phyloP scores from a whole-genome alignment of 2,888 invertebrate species.

The Monochamus alternatus region DNA sequence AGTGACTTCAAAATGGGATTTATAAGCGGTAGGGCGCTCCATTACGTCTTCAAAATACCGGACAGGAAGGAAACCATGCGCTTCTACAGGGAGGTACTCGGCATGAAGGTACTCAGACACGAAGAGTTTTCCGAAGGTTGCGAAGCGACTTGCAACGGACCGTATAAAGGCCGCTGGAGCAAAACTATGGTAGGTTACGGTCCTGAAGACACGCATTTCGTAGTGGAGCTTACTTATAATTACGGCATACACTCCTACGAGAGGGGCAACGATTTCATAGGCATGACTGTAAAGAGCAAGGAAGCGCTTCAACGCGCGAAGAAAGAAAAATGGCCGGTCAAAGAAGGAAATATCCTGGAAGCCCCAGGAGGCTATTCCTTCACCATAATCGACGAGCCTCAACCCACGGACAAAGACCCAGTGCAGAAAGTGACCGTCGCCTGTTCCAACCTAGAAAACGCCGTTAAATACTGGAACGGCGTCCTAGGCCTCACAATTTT shows the following conservation, averaged over 20 bases:
- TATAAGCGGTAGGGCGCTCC: conserved; percentile 84
- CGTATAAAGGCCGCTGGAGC: conserved; percentile 98
- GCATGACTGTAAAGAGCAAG: conserved; percentile 87
- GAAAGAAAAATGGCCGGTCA: conserved; percentile 81
- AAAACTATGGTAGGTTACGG: conserved; percentile 99
- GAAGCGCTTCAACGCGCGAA: conserved; percentile 84
- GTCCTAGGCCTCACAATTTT: conserved; percentile 83
- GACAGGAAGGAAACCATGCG: conserved; percentile 88
- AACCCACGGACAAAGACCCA: conserved; percentile 82
- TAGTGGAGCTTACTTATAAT: conserved; percentile 97
- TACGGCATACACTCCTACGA: conserved; percentile 93
- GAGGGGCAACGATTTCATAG: conserved; percentile 92
- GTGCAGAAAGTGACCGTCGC: conserved; percentile 86
- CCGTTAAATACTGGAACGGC: conserved; percentile 89
- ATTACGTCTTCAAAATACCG: conserved; percentile 97
- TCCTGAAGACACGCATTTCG: conserved; percentile 94
- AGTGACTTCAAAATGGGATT: conserved; percentile 50
- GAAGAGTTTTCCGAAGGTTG: conserved; percentile 98
- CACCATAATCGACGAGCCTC: conserved; percentile 82
- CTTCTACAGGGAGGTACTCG: conserved; percentile 92
- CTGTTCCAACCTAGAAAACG: conserved; percentile 82
- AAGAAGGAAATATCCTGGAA: conserved; percentile 77
- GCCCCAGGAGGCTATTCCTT: conserved; percentile 97
- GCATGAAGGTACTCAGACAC: conserved; percentile 97
- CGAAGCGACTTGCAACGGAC: conserved; percentile 98